Evolutionary conservation across 2,797 vertebrate species (phyloP), one percentile per base, ranked within the genome.

Genomic region (Babyrousa celebensis): DNA sequence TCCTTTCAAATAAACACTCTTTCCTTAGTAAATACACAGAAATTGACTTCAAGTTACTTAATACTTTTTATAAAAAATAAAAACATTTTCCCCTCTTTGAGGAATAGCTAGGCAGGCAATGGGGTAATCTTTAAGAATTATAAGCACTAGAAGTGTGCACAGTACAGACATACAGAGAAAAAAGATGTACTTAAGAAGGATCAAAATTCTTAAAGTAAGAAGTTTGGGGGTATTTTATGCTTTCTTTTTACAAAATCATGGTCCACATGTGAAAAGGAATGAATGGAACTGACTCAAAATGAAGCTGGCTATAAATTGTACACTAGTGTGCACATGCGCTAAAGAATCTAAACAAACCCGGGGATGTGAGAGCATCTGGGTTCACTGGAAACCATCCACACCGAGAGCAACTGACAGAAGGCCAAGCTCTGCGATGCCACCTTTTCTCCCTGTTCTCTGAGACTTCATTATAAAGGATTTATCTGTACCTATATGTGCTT

Each of bases 11-110:
- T 82, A 68, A 92, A 79, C 40, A 18, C 8, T 5, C 25, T 62
- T 93, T 72, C 65, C 58, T 79, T 79, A 62, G 48, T 60, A 83
- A 90, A 84, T n/a, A 72, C 12, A 75, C 14, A 58, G 77, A 89
- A 80, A 95, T 70, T 36, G 60, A 62, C 32, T 85, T 82, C 18
- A 92, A 60, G 62, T 90, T 93, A 71, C 54, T 96, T 78, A 67
- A 71, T 72, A 15, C 12, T 85, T 80, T 77, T 86, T n/a, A 70
- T 65, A 32, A 4, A 52, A 21, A 52, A 48, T 14, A 32, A 67
- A 9, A 32, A 15, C 6, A 29, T 89, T 79, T 85, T 63, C 25
- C 85, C n/a, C 40, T 85, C 10, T 62, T 85, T 56, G 63, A 92
- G 52, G 52, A 93, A 82, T 2, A 96, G 77, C 48, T 90, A 86